Base-by-base conservation (phyloP, 2,888 invertebrate species). In the Helobdella robusta region DNA sequence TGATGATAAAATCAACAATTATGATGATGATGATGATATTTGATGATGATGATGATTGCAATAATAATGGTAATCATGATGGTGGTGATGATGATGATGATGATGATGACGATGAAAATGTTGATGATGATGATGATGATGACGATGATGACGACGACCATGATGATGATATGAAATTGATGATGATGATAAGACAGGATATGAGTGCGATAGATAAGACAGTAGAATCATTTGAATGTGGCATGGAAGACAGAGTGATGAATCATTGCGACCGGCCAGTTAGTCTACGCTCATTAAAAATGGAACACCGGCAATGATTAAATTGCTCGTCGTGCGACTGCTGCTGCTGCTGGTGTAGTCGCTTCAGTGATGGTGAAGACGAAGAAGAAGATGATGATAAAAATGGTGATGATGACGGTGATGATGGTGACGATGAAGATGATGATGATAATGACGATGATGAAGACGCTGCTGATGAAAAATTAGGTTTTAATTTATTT, bases 351-450 rank as follows among this genome's bases (percentile, higher is more conserved):
- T n/a, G n/a, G n/a, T n/a, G n/a, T n/a, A n/a, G n/a, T n/a, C n/a
- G n/a, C n/a, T n/a, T n/a, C n/a, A n/a, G n/a, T 40, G 40, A 40
- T 35, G 36, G n/a, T 59, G 36, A 2, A 5, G 36, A 35, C 1
- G 36, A 59, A 15, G 36, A 35, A 15, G 35, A 35, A 35, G 59
- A 59, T 59, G 59, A 59, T 2, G 59, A 59, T 40, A n/a, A 23
- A 6, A 32, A 40, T 50, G n/a, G 52, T 54, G 54, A 54, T 20
- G 54, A 54, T 54, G 54, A 20, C 30, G 23, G 4, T 54, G 54
- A 20, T 54, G 56, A n/a, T 56, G 28, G 11, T 56, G 28, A 56
- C 32, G 11, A 30, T 30, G 56, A 56, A 30, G 20, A 48, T 15
- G 48, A 48, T 8, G 48, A 23, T 20, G n/a, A 48, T 8, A 2